Evolutionary conservation across 2,113 vertebrate genomes (phyloP), one percentile per base, ranked within the genome.

Genomic region (Oncorhynchus gorbuscha): DNA sequence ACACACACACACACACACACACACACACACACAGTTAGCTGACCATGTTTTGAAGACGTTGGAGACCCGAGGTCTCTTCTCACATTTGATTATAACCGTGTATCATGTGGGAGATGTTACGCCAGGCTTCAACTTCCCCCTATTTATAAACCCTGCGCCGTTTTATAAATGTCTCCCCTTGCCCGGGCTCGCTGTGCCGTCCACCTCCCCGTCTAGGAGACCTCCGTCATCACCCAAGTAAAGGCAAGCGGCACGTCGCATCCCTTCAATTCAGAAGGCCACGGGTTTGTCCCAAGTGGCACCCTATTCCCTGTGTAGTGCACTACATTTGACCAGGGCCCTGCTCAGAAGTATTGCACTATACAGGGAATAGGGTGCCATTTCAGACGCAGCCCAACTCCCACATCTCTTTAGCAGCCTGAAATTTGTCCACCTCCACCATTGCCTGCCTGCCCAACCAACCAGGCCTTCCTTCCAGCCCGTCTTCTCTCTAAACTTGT

Each of bases 91-190:
- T 59, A 83, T 67, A 75, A 79, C 73, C 22, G n/a, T 74, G 75
- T 77, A 75, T 58, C 80, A 79, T 73, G 76, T 79, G 77, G 82
- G 79, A 30, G 49, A 68, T 77, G 80, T 67, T 77, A 71, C 73
- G 85, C 79, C 49, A n/a, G 72, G 30, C 74, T 67, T 24, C 51
- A 76, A 62, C 77, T 80, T 26, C 83, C 78, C 49, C 85, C 78
- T 88, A 86, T 87, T 89, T 88, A 84, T 90, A 89, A 85, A 88
- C 84, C 16, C 32, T 79, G 69, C 71, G 66, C 68, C 61, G 49
- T 76, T 79, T 55, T 86, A 81, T 70, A 85, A 83, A 79, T 79
- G 84, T 83, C 86, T 84, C 30, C 22, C 70, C 26, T 4, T 16
- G n/a, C 3, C 4, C 83, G 86, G 71, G 12, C 82, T 11, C 39